Conservation (phyloP, 2,113 vertebrate species). For the Martes martes region DNA sequence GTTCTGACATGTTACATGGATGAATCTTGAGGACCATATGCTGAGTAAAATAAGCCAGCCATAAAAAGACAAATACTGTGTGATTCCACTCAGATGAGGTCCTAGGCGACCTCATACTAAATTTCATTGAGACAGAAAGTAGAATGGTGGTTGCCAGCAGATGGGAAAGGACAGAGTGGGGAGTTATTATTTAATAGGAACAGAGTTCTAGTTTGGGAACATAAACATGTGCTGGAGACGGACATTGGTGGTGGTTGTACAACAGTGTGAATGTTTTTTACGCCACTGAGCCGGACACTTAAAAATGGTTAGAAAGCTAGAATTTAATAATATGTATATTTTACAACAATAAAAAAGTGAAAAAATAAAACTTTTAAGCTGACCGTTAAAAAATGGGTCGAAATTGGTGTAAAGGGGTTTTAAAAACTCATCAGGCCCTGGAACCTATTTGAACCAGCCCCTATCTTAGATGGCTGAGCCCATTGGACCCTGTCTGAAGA, state of each 20-base stretch:
- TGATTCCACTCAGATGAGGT: neutral
- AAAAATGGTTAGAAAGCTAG: neutral
- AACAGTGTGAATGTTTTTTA: neutral
- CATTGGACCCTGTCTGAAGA: neutral
- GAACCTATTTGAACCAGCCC: neutral
- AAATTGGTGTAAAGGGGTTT: neutral
- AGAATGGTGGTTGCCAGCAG: neutral
- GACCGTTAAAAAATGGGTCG: neutral
- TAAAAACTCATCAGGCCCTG: neutral
- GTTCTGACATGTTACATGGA: neutral
- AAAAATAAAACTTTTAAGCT: neutral
- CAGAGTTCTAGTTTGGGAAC: neutral
- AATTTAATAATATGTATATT: neutral
- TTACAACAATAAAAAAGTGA: neutral
- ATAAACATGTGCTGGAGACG: neutral
- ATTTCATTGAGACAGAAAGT: neutral
- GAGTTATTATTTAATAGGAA: neutral
- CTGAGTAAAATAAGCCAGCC: neutral
- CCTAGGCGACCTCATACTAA: no score
- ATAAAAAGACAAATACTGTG: neutral
- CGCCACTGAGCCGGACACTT: neutral
- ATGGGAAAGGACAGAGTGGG: neutral
- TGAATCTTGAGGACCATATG: neutral
- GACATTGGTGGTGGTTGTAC: rapidly evolving
- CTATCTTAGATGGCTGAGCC: neutral